Base-by-base conservation (phyloP, 2,113 vertebrate genomes). In the Pogonocichla stellata region DNA sequence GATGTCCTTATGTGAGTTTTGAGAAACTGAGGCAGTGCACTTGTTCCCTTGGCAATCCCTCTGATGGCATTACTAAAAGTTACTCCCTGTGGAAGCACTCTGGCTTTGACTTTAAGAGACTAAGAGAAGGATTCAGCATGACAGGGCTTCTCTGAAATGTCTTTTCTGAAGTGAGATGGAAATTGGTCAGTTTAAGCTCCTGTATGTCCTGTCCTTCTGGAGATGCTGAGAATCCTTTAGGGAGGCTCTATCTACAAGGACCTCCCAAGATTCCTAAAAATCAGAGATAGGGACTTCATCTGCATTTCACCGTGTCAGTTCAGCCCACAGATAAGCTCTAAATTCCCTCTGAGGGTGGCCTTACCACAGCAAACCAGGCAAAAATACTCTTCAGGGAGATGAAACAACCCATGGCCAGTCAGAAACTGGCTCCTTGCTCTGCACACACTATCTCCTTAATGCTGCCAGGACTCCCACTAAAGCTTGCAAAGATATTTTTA, bases 401-500 rank as follows among this genome's bases (percentile, higher is more conserved):
- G 47, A 88, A 94, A 90, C 57, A 83, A 72, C 33, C 70, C n/a
- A 36, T 87, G 88, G 80, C 80, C 88, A 70, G 86, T 74, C 83
- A 74, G 62, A 80, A 91, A 88, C 70, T 57, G 60, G 40, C 86
- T 78, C 75, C 74, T 86, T 67, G 70, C 78, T 92, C 88, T 66
- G 71, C 61, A 83, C 83, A 86, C 56, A 89, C 86, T 83, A 86
- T 85, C 87, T 95, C 79, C 80, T 85, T 84, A 93, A 91, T 71
- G 88, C 90, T 84, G 91, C 78, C 82, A 86, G 83, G 86, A 73
- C 80, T 97, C 74, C 81, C 54, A 69, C 74, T 81, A 96, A 95
- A 96, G 90, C 95, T 82, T 80, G 34, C 45, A 56, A 93, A 97
- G 94, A 92, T 92, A 95, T 94, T 92, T 95, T 96, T 94, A 97